phyloP scores from a whole-genome alignment of 2,113 vertebrate species.

The Motacilla tschutschensis region DNA sequence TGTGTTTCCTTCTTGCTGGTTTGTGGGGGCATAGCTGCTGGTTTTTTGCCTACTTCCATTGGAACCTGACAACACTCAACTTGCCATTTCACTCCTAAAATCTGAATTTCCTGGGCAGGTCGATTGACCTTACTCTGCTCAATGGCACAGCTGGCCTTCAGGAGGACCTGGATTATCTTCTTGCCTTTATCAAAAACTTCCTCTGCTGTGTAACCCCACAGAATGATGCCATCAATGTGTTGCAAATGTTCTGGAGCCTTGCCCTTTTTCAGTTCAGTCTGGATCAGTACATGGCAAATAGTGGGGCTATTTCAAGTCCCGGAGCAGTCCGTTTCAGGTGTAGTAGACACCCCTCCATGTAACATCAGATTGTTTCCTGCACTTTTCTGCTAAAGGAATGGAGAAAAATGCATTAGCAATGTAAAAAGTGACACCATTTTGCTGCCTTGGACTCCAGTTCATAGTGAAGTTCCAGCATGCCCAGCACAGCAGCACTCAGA shows the following conservation, averaged over 20 bases:
- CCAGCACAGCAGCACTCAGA: not conserved
- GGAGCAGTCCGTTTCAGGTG: fast-evolving
- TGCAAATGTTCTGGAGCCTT: not conserved
- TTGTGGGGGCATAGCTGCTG: not conserved
- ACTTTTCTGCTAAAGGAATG: not conserved
- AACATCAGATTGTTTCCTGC: not conserved
- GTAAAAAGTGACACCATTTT: not conserved
- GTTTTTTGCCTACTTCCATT: not conserved
- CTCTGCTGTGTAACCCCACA: not conserved
- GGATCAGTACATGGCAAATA: not conserved
- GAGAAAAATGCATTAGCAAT: not conserved
- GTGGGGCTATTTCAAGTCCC: not conserved
- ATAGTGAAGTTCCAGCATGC: not conserved
- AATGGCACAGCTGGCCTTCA: not conserved
- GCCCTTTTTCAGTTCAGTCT: not conserved
- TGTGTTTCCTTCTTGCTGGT: not conserved
- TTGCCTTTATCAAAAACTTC: not conserved
- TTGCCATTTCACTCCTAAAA: not conserved
- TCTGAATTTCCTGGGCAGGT: not conserved
- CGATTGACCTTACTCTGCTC: not conserved
- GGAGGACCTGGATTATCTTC: not conserved
- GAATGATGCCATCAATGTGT: not conserved
- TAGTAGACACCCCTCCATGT: not conserved
- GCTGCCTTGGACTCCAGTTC: not conserved
- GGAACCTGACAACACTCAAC: not conserved